These are phyloP conservation scores for Eira barbara DNA, from an alignment of 2,113 vertebrate genomes.

Conservation along the genomic window DNA sequence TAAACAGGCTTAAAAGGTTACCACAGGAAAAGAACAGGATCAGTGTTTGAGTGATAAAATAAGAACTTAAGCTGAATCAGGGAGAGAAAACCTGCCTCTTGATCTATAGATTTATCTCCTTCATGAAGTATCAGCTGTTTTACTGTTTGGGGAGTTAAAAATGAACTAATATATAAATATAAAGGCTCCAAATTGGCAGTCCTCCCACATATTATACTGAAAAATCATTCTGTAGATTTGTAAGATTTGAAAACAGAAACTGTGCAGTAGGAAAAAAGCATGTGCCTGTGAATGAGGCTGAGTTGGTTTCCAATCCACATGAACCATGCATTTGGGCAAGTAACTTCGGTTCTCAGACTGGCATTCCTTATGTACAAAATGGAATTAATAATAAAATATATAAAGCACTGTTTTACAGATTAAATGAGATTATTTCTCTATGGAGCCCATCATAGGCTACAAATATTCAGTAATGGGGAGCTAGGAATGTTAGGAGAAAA, in stretches of 20 bases:
- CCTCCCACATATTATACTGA: background rate
- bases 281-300: background rate
- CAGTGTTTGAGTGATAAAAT: slow-evolving; percentile 17
- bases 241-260: background rate
- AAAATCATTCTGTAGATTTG: background rate
- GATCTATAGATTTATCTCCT: slow-evolving; percentile 35
- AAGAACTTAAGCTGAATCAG: slow-evolving; percentile 34
- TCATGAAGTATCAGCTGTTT: slow-evolving; percentile 20
- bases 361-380: background rate
- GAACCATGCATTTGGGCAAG: fast-evolving
- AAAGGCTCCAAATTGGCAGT: background rate
- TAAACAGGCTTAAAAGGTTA: slow-evolving; percentile 59
- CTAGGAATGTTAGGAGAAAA: background rate
- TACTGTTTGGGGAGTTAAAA: slow-evolving; percentile 5
- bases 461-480: background rate
- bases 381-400: background rate
- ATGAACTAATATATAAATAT: background rate
- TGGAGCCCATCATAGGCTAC: background rate
- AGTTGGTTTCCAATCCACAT: background rate
- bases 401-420: background rate
- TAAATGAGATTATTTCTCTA: background rate
- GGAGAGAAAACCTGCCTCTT: slow-evolving; percentile 12
- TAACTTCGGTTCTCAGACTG: background rate
- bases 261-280: background rate
- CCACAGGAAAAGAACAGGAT: background rate